A percentile compares a stretch with the other conserved stretches of the same genome.
phyloP scores from a whole-genome alignment of 1,140 invertebrate genomes.

The Drosophila guanche region DNA sequence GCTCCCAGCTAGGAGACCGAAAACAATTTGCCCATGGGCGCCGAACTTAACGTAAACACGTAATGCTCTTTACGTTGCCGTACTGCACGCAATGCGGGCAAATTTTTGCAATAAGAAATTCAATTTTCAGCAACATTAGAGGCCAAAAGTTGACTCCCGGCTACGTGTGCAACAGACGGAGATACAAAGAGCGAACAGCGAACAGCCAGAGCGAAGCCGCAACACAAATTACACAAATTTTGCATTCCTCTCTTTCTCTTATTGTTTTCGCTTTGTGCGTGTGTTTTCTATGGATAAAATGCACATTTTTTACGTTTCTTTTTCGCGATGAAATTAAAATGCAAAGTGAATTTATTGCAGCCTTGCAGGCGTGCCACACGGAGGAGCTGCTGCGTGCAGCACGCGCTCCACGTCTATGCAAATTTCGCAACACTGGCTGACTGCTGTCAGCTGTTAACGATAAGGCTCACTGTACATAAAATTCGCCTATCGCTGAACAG shows the following conservation, averaged over 20 bases:
- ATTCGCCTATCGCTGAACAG: conserved; percentile 36
- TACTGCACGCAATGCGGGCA: conserved; percentile 32
- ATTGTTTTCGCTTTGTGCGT: conserved; percentile 15
- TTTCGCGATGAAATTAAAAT: conserved; percentile 49
- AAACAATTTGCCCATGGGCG: conserved; percentile 69
- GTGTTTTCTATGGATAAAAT: conserved; percentile 45
- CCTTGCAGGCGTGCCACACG: conserved; percentile 6
- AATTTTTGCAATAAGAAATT: conserved; percentile 75
- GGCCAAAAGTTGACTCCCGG: conserved; percentile 61
- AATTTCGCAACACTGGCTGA: conserved; percentile 41
- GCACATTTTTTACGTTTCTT: conserved; percentile 33
- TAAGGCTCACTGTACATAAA: conserved; percentile 17
- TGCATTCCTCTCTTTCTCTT: conserved; percentile 22
- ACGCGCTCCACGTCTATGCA: conserved; percentile 42
- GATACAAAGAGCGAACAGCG: neutral
- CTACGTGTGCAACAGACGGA: conserved; percentile 56
- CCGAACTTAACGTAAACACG: conserved; percentile 72
- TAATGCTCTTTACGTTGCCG: conserved; percentile 57
- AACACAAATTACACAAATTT: conserved; percentile 62
- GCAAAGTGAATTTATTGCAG: conserved; percentile 51
- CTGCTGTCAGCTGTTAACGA: conserved; percentile 40
- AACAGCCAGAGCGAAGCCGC: conserved; percentile 17
- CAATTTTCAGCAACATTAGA: conserved; percentile 82
- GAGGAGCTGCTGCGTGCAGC: conserved; percentile 18
- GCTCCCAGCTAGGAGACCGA: conserved; percentile 7